phyloP scores from a whole-genome alignment of 2,797 vertebrate species.

The Pelodytes ibericus region DNA sequence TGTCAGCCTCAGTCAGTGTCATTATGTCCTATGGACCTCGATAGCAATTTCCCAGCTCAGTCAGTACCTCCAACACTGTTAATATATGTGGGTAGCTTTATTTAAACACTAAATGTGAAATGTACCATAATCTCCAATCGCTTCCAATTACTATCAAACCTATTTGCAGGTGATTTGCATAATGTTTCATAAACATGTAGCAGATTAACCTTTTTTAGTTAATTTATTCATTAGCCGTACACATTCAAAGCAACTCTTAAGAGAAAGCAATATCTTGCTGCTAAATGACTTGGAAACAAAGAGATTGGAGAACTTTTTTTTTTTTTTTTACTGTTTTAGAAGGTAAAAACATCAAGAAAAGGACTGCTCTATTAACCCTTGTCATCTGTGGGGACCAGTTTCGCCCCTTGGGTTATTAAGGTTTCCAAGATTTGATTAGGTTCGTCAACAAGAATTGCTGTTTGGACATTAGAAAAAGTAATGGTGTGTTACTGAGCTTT shows the following conservation, averaged over 20 bases:
- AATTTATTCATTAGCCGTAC: conserved; percentile 83
- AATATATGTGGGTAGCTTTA: not conserved
- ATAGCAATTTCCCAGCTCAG: not conserved
- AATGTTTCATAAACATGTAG: conserved; percentile 82
- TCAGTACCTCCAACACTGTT: not conserved
- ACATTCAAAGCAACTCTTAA: conserved; percentile 77
- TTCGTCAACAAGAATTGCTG: conserved; percentile 69
- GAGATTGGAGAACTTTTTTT: conserved; percentile 67
- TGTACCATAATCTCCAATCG: conserved; percentile 72
- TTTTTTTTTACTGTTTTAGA: conserved; percentile 66
- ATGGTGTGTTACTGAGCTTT: conserved; percentile 61
- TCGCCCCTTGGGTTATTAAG: not conserved
- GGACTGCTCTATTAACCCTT: conserved; percentile 5
- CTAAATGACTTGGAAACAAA: conserved; percentile 81
- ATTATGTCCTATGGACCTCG: not conserved
- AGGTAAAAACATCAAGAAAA: conserved; percentile 45
- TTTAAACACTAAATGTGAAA: conserved; percentile 59
- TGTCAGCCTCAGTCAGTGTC: no score
- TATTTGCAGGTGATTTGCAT: conserved; percentile 74
- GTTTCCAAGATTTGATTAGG: conserved; percentile 67
- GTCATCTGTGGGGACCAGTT: no score
- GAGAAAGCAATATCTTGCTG: conserved; percentile 77
- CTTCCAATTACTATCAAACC: conserved; percentile 79
- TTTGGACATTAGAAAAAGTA: conserved; percentile 69
- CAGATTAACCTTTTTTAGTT: conserved; percentile 81